Conservation (phyloP, 2,888 invertebrate species). For the Antheraea yamamai region DNA sequence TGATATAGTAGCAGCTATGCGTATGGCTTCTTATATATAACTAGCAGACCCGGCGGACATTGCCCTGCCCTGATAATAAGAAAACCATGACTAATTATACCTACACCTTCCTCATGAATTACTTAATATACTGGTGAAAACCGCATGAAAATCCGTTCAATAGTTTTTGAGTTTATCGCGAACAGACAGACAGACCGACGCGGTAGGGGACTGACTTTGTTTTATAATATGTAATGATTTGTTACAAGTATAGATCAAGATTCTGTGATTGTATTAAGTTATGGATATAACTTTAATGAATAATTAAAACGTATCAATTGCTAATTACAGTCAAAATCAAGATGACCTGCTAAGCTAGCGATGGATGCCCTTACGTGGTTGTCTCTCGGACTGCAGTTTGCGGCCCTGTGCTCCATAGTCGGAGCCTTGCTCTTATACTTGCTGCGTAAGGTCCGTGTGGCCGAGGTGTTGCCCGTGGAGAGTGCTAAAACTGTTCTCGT, state of each 20-base stretch:
- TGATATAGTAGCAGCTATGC: too few relatives aligned
- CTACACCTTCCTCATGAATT: too few relatives aligned
- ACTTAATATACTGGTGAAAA: too few relatives aligned
- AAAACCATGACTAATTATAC: too few relatives aligned
- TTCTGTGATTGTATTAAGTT: neutral
- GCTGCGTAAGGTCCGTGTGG: constrained; percentile 87
- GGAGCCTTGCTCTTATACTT: constrained; percentile 91
- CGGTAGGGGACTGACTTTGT: too few relatives aligned
- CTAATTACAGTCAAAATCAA: constrained; percentile 58
- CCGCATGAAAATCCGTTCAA: too few relatives aligned
- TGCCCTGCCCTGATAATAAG: too few relatives aligned
- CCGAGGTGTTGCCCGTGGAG: constrained; percentile 80
- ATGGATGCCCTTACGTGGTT: constrained; percentile 93
- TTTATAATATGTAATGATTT: neutral
- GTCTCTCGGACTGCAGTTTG: constrained; percentile 89
- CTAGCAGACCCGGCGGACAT: too few relatives aligned
- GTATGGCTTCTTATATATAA: too few relatives aligned
- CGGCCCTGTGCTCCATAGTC: constrained; percentile 91
- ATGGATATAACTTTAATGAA: neutral
- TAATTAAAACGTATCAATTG: constrained; percentile 21
- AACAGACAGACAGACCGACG: too few relatives aligned
- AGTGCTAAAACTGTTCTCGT: constrained; percentile 89
- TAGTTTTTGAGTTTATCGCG: too few relatives aligned
- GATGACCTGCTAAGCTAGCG: constrained; percentile 56
- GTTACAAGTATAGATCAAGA: neutral